phyloP scores from a whole-genome alignment of 2,888 invertebrate species.

The Psylliodes chrysocephalus region DNA sequence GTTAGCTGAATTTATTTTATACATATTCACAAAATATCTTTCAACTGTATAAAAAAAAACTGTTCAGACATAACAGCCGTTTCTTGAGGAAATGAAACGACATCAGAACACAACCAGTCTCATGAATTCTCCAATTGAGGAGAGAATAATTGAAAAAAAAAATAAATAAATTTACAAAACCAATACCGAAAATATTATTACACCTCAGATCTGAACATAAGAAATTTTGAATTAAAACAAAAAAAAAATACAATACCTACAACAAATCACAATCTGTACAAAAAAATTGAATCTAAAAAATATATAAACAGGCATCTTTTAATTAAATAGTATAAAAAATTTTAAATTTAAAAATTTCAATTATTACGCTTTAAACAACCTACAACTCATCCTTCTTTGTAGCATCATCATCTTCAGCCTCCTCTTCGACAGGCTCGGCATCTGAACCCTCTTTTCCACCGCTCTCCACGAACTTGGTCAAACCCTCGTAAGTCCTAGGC shows the following conservation, averaged over 20 bases:
- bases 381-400: slow-evolving; percentile 84
- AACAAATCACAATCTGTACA: slow-evolving; percentile 12
- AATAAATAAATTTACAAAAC: slow-evolving; percentile 22
- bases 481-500: slow-evolving; percentile 92
- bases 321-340: slow-evolving; percentile 8
- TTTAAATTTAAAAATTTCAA: slow-evolving; percentile 10
- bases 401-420: slow-evolving; percentile 77
- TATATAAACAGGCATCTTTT: slow-evolving; percentile 17
- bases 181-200: neutral
- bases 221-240: no score
- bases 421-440: slow-evolving; percentile 71
- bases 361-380: slow-evolving; percentile 56
- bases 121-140: slow-evolving; percentile 49
- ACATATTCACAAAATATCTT: slow-evolving; percentile 22
- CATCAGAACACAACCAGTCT: slow-evolving; percentile 54
- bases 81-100: slow-evolving; percentile 1
- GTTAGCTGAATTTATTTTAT: slow-evolving; percentile 22
- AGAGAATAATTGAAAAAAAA: no score
- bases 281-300: slow-evolving; percentile 22
- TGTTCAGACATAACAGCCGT: slow-evolving; percentile 3
- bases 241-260: no score
- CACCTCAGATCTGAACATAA: no score
- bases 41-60: slow-evolving; percentile 19
- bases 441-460: slow-evolving; percentile 84
- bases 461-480: slow-evolving; percentile 93